A percentile compares a stretch with the other conserved stretches of the same genome.
These are phyloP conservation scores for Hirtodrosophila confusa DNA, from an alignment of 2,888 invertebrate genomes.

Conservation along the genomic window DNA sequence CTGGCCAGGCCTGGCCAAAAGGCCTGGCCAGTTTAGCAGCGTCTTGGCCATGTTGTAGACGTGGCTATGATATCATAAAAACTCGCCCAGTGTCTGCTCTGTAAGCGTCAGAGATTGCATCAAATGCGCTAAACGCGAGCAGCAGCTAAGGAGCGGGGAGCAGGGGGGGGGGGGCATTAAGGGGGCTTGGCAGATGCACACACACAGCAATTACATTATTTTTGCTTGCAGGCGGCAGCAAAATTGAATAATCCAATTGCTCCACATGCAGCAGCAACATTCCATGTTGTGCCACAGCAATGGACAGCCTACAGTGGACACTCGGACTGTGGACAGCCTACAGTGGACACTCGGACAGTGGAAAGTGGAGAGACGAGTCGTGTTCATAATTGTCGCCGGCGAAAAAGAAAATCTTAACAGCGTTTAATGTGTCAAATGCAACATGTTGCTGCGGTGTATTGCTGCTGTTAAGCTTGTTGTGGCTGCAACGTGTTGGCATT, in stretches of 20 bases:
- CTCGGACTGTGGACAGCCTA: background rate
- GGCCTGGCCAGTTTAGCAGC: background rate
- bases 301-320: background rate
- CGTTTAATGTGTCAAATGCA: conserved; percentile 47
- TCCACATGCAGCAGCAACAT: conserved; percentile 44
- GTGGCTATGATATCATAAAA: conserved; percentile 48
- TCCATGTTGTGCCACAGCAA: conserved; percentile 36
- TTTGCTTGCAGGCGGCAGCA: conserved; percentile 41
- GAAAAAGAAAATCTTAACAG: conserved; percentile 1
- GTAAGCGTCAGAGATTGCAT: conserved; percentile 50
- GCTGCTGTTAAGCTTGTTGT: conserved; percentile 14
- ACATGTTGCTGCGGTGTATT: conserved; percentile 26
- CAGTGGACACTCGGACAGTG: background rate
- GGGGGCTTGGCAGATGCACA: conserved; percentile 9
- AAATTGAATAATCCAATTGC: conserved; percentile 71
- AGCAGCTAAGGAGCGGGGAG: conserved; percentile 8
- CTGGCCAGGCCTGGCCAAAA: no score
- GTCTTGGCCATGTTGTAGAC: conserved; percentile 30
- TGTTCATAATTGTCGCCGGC: conserved; percentile 63
- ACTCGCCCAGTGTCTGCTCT: conserved; percentile 41
- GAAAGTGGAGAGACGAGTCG: conserved; percentile 14
- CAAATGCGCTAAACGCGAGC: conserved; percentile 46
- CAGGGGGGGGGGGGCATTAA: background rate
- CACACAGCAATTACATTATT: conserved; percentile 70
- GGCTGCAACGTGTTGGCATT: conserved; percentile 14